A percentile compares a stretch with the other conserved stretches of the same genome.
Conservation (phyloP, 2,113 vertebrate genomes). For the Malurus cyaneus region DNA sequence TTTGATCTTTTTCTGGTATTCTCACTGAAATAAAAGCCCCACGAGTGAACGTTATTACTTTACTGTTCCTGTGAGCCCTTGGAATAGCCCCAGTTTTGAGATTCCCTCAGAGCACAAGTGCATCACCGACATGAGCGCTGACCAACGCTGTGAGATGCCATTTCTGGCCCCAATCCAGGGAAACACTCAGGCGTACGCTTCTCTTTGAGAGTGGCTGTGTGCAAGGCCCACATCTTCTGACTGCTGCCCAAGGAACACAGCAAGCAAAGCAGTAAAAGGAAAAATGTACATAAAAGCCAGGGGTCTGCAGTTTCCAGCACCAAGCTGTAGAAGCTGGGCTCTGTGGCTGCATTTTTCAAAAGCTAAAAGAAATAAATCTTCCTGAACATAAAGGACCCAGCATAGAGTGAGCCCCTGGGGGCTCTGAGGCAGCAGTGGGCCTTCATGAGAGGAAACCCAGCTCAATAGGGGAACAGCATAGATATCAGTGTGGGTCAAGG, state of each 20-base stretch:
- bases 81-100: neutral
- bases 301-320: neutral
- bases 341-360: neutral
- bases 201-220: neutral
- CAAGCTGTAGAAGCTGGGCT: rapidly evolving
- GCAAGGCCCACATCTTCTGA: neutral
- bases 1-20: neutral
- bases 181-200: neutral
- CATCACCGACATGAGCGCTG: rapidly evolving
- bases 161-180: neutral
- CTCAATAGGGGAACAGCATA: neutral
- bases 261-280: neutral
- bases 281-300: neutral
- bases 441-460: neutral
- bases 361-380: neutral
- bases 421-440: neutral
- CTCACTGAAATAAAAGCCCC: neutral
- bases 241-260: neutral
- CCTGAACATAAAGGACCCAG: neutral
- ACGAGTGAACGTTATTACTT: neutral
- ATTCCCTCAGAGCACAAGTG: neutral
- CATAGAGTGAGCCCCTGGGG: neutral
- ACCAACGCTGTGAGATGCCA: neutral
- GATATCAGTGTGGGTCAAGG: neutral
- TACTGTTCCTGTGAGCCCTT: neutral